Percentiles rank a stretch among this genome's conserved stretches.
Conservation (phyloP, 2,888 invertebrate species). For the Cremastinae sp. region DNA sequence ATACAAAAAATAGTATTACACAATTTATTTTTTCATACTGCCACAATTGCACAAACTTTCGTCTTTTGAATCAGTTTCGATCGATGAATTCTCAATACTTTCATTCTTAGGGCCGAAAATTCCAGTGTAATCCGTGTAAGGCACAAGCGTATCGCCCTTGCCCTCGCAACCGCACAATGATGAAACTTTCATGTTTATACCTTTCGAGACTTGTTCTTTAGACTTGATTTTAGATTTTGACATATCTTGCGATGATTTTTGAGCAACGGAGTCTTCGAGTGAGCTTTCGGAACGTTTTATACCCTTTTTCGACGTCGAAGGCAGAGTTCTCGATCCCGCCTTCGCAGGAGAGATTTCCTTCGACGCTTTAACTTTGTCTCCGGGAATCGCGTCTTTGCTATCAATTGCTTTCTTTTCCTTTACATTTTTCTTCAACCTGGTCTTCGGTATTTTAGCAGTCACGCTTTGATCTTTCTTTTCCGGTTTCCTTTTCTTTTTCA, state of each 20-base stretch:
- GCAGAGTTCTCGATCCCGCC: neutral
- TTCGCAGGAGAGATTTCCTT: neutral
- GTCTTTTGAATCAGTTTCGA: conserved; percentile 20
- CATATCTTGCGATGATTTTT: conserved; percentile 3
- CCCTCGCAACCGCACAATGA: conserved; percentile 22
- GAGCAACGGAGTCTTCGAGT: neutral
- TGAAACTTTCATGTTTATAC: neutral
- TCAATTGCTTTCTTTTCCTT: neutral
- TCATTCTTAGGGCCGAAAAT: conserved; percentile 1
- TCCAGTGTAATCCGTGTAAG: conserved; percentile 28
- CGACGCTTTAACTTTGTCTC: neutral
- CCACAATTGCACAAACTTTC: conserved; percentile 31
- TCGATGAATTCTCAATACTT: conserved; percentile 7
- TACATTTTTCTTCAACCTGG: conserved; percentile 35
- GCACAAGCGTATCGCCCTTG: conserved; percentile 4
- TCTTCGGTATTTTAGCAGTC: conserved; percentile 65
- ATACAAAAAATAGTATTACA: too few species aligned
- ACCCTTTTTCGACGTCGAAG: neutral
- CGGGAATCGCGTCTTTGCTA: neutral
- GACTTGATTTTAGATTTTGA: neutral
- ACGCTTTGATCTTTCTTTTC: conserved; percentile 65
- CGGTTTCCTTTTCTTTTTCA: conserved; percentile 44
- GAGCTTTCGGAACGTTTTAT: conserved; percentile 6
- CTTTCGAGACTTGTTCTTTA: neutral
- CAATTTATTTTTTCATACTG: neutral